Conservation (phyloP, 2,113 vertebrate genomes). For the Panthera tigris region DNA sequence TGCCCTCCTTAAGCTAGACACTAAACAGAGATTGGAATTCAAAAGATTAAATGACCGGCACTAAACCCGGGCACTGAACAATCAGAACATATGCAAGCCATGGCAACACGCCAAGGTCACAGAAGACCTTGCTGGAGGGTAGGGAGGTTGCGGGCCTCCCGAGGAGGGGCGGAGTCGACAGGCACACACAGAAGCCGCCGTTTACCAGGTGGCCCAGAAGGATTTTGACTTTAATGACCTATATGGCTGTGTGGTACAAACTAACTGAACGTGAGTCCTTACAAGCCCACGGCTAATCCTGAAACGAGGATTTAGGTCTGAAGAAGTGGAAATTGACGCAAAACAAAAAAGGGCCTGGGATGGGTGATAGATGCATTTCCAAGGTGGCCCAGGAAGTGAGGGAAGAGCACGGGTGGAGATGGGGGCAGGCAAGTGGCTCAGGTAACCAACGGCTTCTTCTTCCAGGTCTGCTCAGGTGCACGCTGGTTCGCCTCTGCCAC, state of each 20-base stretch:
- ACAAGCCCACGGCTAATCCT: neutral
- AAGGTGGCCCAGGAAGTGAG: neutral
- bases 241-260: neutral
- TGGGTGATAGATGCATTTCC: neutral
- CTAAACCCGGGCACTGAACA: neutral
- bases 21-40: neutral
- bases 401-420: neutral
- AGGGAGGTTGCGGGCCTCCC: neutral
- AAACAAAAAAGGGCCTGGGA: neutral
- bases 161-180: neutral
- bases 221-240: neutral
- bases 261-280: neutral
- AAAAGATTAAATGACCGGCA: neutral
- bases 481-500: no score
- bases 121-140: neutral
- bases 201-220: neutral
- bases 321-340: neutral
- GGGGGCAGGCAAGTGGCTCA: neutral
- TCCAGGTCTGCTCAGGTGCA: neutral
- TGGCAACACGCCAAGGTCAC: neutral
- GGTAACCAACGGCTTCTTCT: no score
- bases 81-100: neutral
- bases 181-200: neutral
- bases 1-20: neutral
- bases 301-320: slow-evolving; percentile 24